Base-by-base conservation (phyloP, 2,888 invertebrate species). In the Drosophila meridiana region DNA sequence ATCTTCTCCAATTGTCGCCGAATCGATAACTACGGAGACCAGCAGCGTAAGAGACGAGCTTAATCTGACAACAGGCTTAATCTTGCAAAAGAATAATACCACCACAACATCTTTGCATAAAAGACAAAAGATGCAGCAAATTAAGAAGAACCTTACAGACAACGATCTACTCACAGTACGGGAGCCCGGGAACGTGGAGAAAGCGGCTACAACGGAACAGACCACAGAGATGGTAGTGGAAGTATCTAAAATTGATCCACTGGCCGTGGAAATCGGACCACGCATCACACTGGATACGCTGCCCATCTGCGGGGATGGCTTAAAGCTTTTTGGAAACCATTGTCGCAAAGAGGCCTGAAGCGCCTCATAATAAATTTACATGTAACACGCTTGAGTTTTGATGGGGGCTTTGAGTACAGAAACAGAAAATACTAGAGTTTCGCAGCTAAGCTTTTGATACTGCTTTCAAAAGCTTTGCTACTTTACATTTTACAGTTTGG, bases 231-330 rank as follows among this genome's bases (percentile, higher is more conserved):
- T 34, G 32, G 1, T 11, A n/a, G 2, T 11, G 6, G 36, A 36
- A 20, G 2, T 28, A 34, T 3, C 30, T 2, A 20, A 58, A 30
- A 36, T 6, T 34, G 32, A 34, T 6, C 43, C 58, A 13, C 0
- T 38, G 2, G 2, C 11, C 50, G 32, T n/a, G 1, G 43, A 53
- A 2, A 32, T 87, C 6, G 76, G 50, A 20, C 77, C 83, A 0
- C 76, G 87, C 9, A 82, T 90, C 38, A 69, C 78, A 5, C 64
- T 87, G 42, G 87, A 87, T 0, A 55, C 90, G 3, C 9, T 72
- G 14, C 69, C 52, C 20, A 48, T 69, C 4, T 87, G 87, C 45
- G 58, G 34, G 3, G 61, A 71, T 2, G 90, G 90, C 1, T 69
- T 47, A 1, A 75, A 57, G 2, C 47, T 77, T 2, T 52, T 43